These are phyloP conservation scores for Herpetotheres cachinnans DNA, from an alignment of 2,113 vertebrate genomes.

Conservation along the genomic window DNA sequence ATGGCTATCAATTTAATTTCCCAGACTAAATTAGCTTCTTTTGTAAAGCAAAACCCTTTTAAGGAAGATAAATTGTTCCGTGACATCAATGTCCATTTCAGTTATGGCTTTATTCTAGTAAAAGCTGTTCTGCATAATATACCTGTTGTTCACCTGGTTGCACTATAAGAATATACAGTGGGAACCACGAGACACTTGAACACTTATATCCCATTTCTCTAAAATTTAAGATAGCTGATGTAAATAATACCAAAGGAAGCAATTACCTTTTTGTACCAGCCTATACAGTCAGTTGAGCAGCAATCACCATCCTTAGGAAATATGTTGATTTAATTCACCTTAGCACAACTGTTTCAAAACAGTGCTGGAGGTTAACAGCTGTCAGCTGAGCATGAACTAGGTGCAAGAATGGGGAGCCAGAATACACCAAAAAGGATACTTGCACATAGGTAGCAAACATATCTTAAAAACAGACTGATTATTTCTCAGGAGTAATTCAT, in stretches of 20 bases:
- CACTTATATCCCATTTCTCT: not conserved
- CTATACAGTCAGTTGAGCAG: not conserved
- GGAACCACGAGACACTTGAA: not conserved
- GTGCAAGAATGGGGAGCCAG: not conserved
- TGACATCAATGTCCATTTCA: conserved; percentile 53
- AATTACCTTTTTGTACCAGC: not conserved
- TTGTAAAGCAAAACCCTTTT: conserved; percentile 55
- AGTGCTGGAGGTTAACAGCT: not conserved
- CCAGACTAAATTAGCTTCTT: conserved; percentile 58
- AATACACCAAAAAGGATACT: not conserved
- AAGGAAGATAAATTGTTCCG: conserved; percentile 62
- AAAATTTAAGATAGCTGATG: not conserved
- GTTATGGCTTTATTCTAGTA: conserved; percentile 20
- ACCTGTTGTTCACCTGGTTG: not conserved
- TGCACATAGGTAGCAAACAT: not conserved
- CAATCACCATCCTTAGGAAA: not conserved
- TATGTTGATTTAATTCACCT: not conserved
- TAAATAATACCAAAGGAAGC: not conserved
- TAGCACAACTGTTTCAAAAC: not conserved
- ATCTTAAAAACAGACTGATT: not conserved
- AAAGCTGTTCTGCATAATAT: not conserved
- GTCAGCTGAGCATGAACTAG: accelerated
- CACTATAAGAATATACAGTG: not conserved
- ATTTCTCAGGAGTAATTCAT: not conserved
- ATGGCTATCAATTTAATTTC: conserved; percentile 68